A percentile compares a stretch with the other conserved stretches of the same genome.
Evolutionary conservation across 1,140 invertebrate species (phyloP).

Genomic region (Plectrocnemia conspersa): DNA sequence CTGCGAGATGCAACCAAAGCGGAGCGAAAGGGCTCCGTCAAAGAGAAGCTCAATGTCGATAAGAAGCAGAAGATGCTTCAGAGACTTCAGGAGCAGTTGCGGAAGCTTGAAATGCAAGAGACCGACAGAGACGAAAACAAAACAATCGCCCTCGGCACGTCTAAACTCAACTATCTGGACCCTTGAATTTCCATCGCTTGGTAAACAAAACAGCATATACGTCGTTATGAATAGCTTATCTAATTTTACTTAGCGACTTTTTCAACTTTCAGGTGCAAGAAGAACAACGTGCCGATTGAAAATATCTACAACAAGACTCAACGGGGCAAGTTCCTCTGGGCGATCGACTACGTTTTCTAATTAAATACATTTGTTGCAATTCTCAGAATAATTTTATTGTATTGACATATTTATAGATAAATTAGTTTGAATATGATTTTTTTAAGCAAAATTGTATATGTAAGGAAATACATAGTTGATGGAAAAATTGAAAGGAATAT

Average conservation of each 20-base stretch:
- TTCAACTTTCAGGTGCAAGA: conserved; percentile 80
- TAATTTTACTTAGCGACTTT: conserved; percentile 16
- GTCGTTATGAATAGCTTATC: not conserved
- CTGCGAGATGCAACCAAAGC: conserved; percentile 65
- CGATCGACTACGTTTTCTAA: conserved; percentile 92
- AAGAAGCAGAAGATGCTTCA: conserved; percentile 90
- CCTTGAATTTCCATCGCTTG: conserved; percentile 97
- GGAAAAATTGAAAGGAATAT: too few relatives aligned
- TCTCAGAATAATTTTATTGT: conserved; percentile 1
- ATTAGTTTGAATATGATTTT: conserved; percentile 5
- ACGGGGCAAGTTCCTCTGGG: conserved; percentile 98
- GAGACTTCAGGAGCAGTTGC: conserved; percentile 83
- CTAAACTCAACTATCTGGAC: conserved; percentile 99
- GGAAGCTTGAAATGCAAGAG: conserved; percentile 92
- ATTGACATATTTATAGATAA: not conserved
- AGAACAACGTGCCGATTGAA: conserved; percentile 91
- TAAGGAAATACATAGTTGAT: conserved; percentile 16
- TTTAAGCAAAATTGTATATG: not conserved
- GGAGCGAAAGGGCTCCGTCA: conserved; percentile 76
- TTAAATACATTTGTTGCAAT: conserved; percentile 24
- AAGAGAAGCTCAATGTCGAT: conserved; percentile 75
- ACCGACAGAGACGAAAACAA: conserved; percentile 99
- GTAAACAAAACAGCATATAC: conserved; percentile 52
- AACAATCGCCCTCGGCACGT: conserved; percentile 97
- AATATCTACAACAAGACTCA: conserved; percentile 99